Conservation (phyloP, 2,888 invertebrate species). For the Dolomedes plantarius region DNA sequence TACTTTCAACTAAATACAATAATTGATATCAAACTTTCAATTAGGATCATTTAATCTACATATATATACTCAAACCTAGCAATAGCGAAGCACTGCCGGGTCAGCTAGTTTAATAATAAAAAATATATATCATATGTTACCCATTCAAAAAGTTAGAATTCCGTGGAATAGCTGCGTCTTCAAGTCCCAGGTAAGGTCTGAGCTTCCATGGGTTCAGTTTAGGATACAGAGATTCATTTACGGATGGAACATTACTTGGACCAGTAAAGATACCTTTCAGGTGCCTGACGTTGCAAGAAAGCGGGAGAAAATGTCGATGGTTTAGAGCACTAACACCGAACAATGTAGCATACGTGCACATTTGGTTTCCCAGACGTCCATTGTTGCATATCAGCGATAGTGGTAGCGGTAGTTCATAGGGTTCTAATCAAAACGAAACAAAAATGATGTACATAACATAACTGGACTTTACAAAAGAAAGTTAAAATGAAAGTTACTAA, state of each 20-base stretch:
- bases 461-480: no score
- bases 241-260: neutral
- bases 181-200: conserved; percentile 9
- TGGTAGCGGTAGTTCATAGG: no score
- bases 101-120: no score
- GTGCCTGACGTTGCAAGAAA: conserved; percentile 26
- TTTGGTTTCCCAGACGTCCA: conserved; percentile 55
- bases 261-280: conserved; percentile 4
- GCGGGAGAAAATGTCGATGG: neutral
- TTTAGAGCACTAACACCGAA: conserved; percentile 36
- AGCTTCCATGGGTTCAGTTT: conserved; percentile 15
- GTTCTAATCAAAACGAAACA: no score
- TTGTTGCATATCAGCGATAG: conserved; percentile 50
- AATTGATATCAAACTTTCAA: no score
- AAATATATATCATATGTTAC: no score
- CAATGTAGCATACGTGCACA: conserved; percentile 51
- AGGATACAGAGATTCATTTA: neutral
- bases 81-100: no score
- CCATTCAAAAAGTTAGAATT: conserved; percentile 32
- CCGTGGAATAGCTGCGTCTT: conserved; percentile 21
- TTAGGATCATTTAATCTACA: no score
- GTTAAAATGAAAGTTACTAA: no score
- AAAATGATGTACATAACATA: no score
- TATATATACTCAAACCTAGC: no score
- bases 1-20: no score